Base-by-base conservation (phyloP, 2,113 vertebrate genomes). In the Urocitellus parryii region DNA sequence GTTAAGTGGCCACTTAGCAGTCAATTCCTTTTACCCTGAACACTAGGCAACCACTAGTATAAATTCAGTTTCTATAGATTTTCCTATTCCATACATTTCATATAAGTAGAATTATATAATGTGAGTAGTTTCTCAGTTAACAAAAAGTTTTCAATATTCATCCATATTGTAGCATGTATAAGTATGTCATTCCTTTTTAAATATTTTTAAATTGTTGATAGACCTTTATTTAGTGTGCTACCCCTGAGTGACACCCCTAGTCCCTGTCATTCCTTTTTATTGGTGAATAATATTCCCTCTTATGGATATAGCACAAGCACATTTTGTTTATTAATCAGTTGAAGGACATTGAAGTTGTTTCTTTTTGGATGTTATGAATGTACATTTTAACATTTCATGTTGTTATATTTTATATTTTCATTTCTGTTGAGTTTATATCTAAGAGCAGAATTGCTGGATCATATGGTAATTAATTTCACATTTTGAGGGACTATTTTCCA, bases 401-500 rank as follows among this genome's bases (percentile, higher is more conserved):
- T 70, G 37, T 51, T 72, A 42, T 42, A 42, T 42, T 42, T 80
- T 80, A 10, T 48, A 34, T 80, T 86, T 87, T 74, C n/a, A 65
- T 88, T 94, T 27, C 39, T 76, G 16, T 94, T 74, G 58, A 34
- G 61, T 89, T 83, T 88, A 74, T 76, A 56, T 8, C 68, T 29
- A 45, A 68, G 45, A 89, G n/a, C 0, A 65, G 45, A 87, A 74
- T 81, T 14, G 18, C n/a, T 91, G 22, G 42, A 24, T 45, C 61
- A 56, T 68, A 78, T 77, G n/a, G 9, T 86, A 58, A 42, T 61
- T 68, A 16, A 4, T 76, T 70, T 94, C 45, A 94, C 2, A 56
- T 29, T 89, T 89, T 94, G 68, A 76, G 78, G 45, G 42, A 82
- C 70, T 82, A 37, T 84, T 92, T 84, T 74, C 34, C 25, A 39